Percentiles rank a stretch among this genome's conserved stretches.
Evolutionary conservation across 2,113 vertebrate species (phyloP).

Genomic region (Hippocampus barbouri): DNA sequence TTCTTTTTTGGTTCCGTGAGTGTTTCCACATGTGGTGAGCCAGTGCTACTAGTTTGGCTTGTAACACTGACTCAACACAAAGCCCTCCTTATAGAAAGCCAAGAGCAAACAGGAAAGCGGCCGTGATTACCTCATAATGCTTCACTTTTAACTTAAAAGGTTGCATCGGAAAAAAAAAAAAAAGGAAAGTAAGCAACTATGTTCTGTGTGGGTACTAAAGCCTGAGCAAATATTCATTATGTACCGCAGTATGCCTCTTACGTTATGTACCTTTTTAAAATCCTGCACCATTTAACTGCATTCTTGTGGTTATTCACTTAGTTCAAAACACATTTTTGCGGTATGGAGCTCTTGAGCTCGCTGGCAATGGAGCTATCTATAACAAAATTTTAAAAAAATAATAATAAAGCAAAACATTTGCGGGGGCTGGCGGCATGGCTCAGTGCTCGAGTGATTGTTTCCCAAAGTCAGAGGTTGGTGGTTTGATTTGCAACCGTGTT

Average conservation of each 20-base stretch:
- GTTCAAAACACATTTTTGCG: background rate
- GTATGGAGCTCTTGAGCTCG: background rate
- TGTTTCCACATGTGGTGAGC: slow-evolving; percentile 66
- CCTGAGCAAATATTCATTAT: slow-evolving; percentile 4
- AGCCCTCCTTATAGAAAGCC: slow-evolving; percentile 62
- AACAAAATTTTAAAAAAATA: background rate
- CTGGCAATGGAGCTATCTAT: background rate
- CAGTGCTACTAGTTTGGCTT: slow-evolving; percentile 66
- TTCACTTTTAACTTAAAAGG: slow-evolving; percentile 39
- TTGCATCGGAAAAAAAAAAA: background rate
- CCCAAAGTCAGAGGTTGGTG: too few relatives aligned
- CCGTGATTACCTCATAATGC: slow-evolving; percentile 51
- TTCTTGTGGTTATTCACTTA: background rate
- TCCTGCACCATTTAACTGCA: background rate
- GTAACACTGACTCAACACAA: slow-evolving; percentile 67
- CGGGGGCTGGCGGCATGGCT: too few relatives aligned
- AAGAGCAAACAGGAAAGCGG: slow-evolving; percentile 53
- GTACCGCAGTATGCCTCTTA: too few relatives aligned
- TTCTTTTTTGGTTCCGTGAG: slow-evolving; percentile 52
- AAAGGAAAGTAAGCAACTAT: slow-evolving; percentile 6
- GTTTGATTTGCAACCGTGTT: too few relatives aligned
- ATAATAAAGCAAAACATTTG: background rate
- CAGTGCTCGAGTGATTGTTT: too few relatives aligned
- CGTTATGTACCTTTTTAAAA: background rate
- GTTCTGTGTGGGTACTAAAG: background rate